A percentile compares a stretch with the other conserved stretches of the same genome.
Evolutionary conservation across 2,888 invertebrate genomes (phyloP).

Genomic region (Eremobia ochroleuca): DNA sequence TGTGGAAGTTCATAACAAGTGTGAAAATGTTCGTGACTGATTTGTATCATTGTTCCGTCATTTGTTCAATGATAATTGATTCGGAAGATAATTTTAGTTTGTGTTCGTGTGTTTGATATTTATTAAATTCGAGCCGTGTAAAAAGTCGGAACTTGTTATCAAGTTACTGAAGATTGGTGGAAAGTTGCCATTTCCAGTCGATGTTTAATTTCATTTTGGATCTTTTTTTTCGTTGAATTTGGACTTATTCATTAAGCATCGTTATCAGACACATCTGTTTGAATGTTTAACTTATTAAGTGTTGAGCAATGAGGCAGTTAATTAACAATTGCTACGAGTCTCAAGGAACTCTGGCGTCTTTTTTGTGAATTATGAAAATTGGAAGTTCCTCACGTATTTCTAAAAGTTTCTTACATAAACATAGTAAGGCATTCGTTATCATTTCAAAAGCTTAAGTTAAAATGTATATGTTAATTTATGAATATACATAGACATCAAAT

Average conservation of each 20-base stretch:
- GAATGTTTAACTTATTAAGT: neutral
- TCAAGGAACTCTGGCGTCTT: neutral
- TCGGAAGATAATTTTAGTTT: conserved; percentile 29
- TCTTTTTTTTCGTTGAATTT: neutral
- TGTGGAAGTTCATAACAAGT: conserved; percentile 73
- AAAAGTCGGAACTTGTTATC: neutral
- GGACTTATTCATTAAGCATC: neutral
- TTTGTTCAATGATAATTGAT: conserved; percentile 44
- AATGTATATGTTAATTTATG: neutral
- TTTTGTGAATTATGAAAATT: neutral
- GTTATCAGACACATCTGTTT: neutral
- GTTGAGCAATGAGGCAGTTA: neutral
- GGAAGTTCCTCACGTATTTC: neutral
- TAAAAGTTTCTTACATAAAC: neutral
- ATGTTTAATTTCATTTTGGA: neutral
- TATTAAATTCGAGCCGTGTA: neutral
- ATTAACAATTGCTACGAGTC: neutral
- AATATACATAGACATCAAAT: neutral
- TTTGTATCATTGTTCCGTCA: conserved; percentile 63
- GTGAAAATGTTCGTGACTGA: conserved; percentile 79
- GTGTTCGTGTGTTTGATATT: conserved; percentile 9
- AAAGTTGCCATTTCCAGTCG: conserved; percentile 25
- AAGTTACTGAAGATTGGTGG: conserved; percentile 7
- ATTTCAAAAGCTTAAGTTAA: neutral
- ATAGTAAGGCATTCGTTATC: neutral